Conservation (phyloP, 2,888 invertebrate genomes). For the Eristalis intricaria region DNA sequence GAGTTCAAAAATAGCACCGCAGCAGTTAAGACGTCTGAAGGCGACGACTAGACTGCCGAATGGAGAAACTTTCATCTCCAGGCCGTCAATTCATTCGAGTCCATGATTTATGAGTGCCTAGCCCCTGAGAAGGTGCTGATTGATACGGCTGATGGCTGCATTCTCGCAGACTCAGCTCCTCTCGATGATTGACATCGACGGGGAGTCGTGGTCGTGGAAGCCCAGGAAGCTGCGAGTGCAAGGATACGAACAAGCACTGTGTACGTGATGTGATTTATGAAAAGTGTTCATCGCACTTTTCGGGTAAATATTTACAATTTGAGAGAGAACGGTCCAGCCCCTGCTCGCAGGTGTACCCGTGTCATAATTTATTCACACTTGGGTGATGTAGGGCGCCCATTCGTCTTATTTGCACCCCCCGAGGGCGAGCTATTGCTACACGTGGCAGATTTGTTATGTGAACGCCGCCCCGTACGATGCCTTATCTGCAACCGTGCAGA, state of each 20-base stretch:
- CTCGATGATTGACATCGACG: background rate
- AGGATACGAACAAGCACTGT: background rate
- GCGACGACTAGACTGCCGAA: background rate
- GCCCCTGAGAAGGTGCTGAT: background rate
- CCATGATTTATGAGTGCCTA: background rate
- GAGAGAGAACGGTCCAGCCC: background rate
- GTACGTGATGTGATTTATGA: slow-evolving; percentile 10
- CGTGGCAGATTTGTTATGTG: background rate
- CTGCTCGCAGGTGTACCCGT: background rate
- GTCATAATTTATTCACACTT: slow-evolving; percentile 12
- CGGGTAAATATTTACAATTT: background rate
- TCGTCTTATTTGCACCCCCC: background rate
- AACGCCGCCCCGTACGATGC: background rate
- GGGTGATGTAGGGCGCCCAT: background rate
- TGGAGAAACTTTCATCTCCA: slow-evolving; percentile 13
- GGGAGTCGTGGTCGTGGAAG: background rate
- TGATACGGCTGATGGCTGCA: background rate
- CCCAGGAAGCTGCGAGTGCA: background rate
- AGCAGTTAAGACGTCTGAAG: slow-evolving; percentile 29
- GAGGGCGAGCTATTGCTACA: background rate
- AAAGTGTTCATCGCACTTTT: background rate
- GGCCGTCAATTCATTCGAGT: background rate
- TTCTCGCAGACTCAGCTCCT: background rate
- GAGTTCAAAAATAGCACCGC: slow-evolving; percentile 5
- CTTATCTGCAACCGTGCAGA: background rate